phyloP scores from a whole-genome alignment of 2,888 invertebrate genomes.

The Drosophila prolongata region DNA sequence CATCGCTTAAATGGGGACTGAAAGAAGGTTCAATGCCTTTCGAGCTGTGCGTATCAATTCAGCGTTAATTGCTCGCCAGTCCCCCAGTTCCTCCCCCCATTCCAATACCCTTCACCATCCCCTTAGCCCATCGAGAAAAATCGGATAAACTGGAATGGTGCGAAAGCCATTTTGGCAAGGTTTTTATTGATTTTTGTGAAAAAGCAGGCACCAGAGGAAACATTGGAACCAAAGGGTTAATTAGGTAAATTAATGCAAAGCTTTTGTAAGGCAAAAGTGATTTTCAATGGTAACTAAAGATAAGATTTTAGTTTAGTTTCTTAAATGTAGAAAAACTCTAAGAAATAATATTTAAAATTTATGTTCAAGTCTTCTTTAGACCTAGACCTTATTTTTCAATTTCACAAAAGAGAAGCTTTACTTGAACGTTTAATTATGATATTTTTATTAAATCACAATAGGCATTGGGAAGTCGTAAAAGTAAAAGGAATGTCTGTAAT shows the following conservation, averaged over 20 bases:
- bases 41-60: slow-evolving; percentile 71
- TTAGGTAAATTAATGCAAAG: slow-evolving; percentile 1
- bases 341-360: no score
- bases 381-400: no score
- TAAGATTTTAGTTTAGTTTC: not conserved
- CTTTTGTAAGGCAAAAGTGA: not conserved
- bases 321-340: no score
- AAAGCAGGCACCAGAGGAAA: not conserved
- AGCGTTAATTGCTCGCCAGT: slow-evolving; percentile 69
- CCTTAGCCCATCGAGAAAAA: slow-evolving; percentile 29
- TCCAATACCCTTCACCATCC: not conserved
- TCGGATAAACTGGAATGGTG: slow-evolving; percentile 68
- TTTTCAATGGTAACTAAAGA: not conserved
- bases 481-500: no score
- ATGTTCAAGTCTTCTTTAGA: no score
- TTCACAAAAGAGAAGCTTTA: no score
- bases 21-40: slow-evolving; percentile 67
- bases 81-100: slow-evolving; percentile 4
- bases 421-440: no score
- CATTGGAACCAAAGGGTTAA: slow-evolving; percentile 29
- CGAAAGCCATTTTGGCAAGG: slow-evolving; percentile 65
- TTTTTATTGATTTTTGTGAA: slow-evolving; percentile 70
- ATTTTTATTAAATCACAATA: no score
- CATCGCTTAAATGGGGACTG: slow-evolving; percentile 53
- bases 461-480: no score